Evolutionary conservation across 23 tunicate species (phyloP).

Genomic region (Ciona savignyi): DNA sequence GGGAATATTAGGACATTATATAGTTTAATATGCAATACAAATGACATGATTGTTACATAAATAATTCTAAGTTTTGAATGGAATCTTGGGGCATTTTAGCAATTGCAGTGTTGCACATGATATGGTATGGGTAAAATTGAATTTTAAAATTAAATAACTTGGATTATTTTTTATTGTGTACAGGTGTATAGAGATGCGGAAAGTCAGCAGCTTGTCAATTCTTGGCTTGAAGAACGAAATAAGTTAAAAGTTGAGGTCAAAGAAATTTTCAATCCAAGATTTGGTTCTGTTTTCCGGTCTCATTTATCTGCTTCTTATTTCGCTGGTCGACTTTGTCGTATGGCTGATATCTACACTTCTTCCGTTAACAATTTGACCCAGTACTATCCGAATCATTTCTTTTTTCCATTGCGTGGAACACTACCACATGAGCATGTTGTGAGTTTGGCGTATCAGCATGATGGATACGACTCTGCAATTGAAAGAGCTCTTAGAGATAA

Average conservation of each 20-base stretch:
- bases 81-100: too few relatives aligned
- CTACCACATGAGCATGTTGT: slow-evolving; percentile 82
- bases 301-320: slow-evolving; percentile 63
- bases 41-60: too few relatives aligned
- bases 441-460: slow-evolving; percentile 61
- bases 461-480: slow-evolving; percentile 66
- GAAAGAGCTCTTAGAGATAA: slow-evolving; percentile 28
- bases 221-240: slow-evolving; percentile 69
- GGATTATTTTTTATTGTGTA: slow-evolving; percentile 14
- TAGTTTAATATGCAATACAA: too few relatives aligned
- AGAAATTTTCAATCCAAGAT: slow-evolving; percentile 71
- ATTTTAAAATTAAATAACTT: too few relatives aligned
- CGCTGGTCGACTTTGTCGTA: slow-evolving; percentile 69
- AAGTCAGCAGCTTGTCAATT: slow-evolving; percentile 39
- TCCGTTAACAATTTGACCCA: slow-evolving; percentile 69
- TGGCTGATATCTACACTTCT: slow-evolving; percentile 94
- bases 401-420: slow-evolving; percentile 83
- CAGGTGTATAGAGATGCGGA: slow-evolving; percentile 61
- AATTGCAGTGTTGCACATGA: too few relatives aligned
- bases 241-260: slow-evolving; percentile 48
- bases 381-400: slow-evolving; percentile 67
- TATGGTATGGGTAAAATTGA: too few relatives aligned
- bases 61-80: too few relatives aligned
- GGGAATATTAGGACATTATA: too few relatives aligned
- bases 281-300: slow-evolving; percentile 96